Evolutionary conservation across 2,888 invertebrate species (phyloP).

Genomic region (Leucoptera coffeella): DNA sequence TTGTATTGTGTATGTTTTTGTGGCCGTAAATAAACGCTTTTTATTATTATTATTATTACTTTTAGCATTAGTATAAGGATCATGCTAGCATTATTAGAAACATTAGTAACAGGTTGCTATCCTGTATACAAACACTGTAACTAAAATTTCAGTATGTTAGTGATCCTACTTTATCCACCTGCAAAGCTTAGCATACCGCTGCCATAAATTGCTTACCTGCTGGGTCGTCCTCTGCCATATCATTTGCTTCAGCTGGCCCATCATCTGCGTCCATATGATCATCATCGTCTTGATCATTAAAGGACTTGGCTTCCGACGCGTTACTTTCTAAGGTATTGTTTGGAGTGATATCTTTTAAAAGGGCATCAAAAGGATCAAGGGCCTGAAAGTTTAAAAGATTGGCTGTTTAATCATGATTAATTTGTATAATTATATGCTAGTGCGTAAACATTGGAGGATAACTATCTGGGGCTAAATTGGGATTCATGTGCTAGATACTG

Average conservation of each 20-base stretch:
- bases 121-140: too few relatives aligned
- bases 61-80: too few relatives aligned
- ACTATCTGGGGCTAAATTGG: too few relatives aligned
- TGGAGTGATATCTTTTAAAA: slow-evolving; percentile 23
- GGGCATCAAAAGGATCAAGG: slow-evolving; percentile 40
- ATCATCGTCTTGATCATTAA: slow-evolving; percentile 16
- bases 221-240: slow-evolving; percentile 10
- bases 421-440: not conserved
- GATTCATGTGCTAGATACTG: too few relatives aligned
- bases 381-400: slow-evolving; percentile 16
- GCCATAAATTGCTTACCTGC: slow-evolving; percentile 11
- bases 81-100: too few relatives aligned
- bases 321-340: slow-evolving; percentile 13
- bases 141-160: too few relatives aligned
- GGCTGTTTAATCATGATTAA: not conserved
- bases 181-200: too few relatives aligned
- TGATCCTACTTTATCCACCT: too few relatives aligned
- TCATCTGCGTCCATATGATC: slow-evolving; percentile 23
- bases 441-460: not conserved
- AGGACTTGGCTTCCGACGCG: slow-evolving; percentile 12
- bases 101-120: too few relatives aligned
- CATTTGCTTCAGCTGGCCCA: slow-evolving; percentile 10
- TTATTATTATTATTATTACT: too few relatives aligned
- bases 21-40: too few relatives aligned
- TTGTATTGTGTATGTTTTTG: too few relatives aligned